Base-by-base conservation (phyloP, 1,140 invertebrate genomes). In the Drosophila simulans region DNA sequence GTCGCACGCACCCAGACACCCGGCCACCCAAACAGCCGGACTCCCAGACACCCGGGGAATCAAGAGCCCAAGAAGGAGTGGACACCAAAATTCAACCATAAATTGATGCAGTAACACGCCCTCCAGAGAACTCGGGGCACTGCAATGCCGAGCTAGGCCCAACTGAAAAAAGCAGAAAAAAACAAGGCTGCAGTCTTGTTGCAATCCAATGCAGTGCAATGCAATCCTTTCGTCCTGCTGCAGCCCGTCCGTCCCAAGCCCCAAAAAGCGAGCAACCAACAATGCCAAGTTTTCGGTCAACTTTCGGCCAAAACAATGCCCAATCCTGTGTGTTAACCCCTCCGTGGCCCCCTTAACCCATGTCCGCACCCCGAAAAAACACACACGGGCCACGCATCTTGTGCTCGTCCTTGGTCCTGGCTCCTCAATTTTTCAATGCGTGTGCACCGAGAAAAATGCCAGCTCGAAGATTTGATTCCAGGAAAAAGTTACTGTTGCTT, bases 241-340 rank as follows among this genome's bases (percentile, higher is more conserved):
- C 35, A 4, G 4, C 42, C 37, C 31, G 31, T 43, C 56, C 42
- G 15, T 42, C 48, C 71, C 37, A 66, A 86, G 77, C 75, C 74
- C 77, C 63, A 75, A 88, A 76, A 79, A 83, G 72, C 84, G 75
- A 89, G 83, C 80, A 84, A 84, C 84, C 84, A 89, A 88, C 77
- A 88, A 88, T 88, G 84, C 84, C 84, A 88, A 88, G 84, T 89
- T 88, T 88, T 88, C 77, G 84, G 84, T 88, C 84, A 88, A 88
- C 84, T 88, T 88, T 88, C 84, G 79, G 85, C 84, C 85, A 88
- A 86, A 88, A 86, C 83, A 86, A 83, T 86, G 82, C 79, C 72
- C 63, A 77, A 51, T 68, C 54, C 72, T 68, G 64, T 68, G 64
- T 68, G 64, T 68, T 65, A 68, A 64, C 39, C 56, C 48, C 25